Evolutionary conservation across 2,113 vertebrate genomes (phyloP).

Genomic region (Austrofundulus limnaeus): DNA sequence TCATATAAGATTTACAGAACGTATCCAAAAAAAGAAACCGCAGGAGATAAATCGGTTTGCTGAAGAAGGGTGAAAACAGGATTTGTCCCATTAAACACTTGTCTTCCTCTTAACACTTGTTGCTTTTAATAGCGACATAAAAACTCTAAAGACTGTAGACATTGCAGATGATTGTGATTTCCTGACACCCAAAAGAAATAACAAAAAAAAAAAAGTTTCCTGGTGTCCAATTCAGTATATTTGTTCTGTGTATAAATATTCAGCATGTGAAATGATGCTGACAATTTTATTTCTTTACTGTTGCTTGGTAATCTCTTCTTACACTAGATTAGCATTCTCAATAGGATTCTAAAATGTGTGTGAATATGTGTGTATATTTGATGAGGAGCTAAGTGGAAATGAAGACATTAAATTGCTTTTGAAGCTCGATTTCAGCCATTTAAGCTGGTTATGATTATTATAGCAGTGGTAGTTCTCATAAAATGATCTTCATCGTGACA

Average conservation of each 20-base stretch:
- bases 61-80: no score
- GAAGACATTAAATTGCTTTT: conserved; percentile 59
- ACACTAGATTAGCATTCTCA: conserved; percentile 57
- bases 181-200: no score
- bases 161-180: no score
- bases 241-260: conserved; percentile 22
- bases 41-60: no score
- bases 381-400: conserved; percentile 51
- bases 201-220: neutral
- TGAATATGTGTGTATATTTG: conserved; percentile 1
- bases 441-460: conserved; percentile 55
- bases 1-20: no score
- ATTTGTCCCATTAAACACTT: no score
- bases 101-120: no score
- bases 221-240: neutral
- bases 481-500: conserved; percentile 34
- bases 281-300: conserved; percentile 57
- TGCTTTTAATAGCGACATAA: no score
- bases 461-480: conserved; percentile 40
- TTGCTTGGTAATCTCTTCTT: conserved; percentile 57
- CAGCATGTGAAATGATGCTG: conserved; percentile 42
- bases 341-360: conserved; percentile 36
- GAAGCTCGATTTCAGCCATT: conserved; percentile 37
- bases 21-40: no score
- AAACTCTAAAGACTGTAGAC: no score